Conservation (phyloP, 2,888 invertebrate species). For the Acronicta alni region DNA sequence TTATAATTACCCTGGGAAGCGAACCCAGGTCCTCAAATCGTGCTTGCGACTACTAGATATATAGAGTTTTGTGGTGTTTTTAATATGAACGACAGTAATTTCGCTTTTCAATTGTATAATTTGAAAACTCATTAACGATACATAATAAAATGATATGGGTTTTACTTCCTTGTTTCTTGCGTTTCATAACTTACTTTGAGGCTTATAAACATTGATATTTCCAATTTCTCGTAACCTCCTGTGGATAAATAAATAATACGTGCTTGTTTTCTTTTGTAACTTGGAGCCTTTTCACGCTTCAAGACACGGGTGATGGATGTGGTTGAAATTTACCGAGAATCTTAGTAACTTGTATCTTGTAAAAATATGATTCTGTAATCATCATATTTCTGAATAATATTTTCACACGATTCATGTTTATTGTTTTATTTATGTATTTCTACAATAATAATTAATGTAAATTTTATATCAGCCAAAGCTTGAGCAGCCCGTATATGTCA, state of each 20-base stretch:
- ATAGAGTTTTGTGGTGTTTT: too few relatives aligned
- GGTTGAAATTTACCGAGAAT: constrained; percentile 13
- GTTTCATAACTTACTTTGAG: background rate
- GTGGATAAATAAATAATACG: constrained; percentile 17
- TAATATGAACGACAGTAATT: background rate
- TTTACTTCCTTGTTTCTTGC: constrained; percentile 5
- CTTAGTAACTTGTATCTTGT: constrained; percentile 6
- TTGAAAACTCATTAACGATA: background rate
- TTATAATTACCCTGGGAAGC: too few relatives aligned
- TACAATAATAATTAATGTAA: background rate
- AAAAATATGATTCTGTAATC: constrained; percentile 16
- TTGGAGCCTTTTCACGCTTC: constrained; percentile 24
- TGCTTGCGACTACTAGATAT: too few relatives aligned
- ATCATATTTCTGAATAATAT: too few relatives aligned
- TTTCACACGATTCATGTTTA: too few relatives aligned
- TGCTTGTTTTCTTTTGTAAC: constrained; percentile 14
- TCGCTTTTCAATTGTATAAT: constrained; percentile 6
- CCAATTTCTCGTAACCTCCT: constrained; percentile 3
- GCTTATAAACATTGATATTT: background rate
- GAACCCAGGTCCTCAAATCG: too few relatives aligned
- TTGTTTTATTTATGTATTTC: background rate
- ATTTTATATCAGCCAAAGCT: background rate
- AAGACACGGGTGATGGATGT: constrained; percentile 21
- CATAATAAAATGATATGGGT: background rate
- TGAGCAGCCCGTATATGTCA: too few relatives aligned